Evolutionary conservation across 1,140 invertebrate species (phyloP).

Genomic region (Drosophila aff.): DNA sequence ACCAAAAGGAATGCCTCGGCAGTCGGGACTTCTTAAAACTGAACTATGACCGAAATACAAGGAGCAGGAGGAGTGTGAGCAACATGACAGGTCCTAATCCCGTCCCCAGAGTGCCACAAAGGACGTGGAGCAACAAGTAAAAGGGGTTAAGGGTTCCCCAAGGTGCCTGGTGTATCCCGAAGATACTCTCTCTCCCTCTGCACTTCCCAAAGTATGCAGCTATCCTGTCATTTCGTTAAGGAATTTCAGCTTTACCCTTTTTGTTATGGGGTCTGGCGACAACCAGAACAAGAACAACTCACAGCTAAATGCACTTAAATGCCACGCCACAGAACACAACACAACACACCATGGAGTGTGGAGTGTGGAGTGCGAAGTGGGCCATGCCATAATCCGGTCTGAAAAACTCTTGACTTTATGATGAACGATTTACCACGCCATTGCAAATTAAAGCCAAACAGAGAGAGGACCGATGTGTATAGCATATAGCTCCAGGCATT

Average conservation of each 20-base stretch:
- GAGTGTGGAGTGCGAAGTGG: background rate
- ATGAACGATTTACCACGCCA: constrained; percentile 66
- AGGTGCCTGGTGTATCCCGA: background rate
- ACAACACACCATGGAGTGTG: background rate
- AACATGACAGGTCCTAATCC: constrained; percentile 39
- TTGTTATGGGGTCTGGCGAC: background rate
- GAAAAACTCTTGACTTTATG: constrained; percentile 67
- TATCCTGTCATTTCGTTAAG: constrained; percentile 13
- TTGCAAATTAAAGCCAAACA: constrained; percentile 60
- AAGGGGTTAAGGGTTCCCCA: constrained; percentile 17
- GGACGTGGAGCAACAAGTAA: constrained; percentile 34
- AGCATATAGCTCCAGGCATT: background rate
- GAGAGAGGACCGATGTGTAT: constrained; percentile 3
- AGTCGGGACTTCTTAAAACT: constrained; percentile 19
- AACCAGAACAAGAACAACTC: constrained; percentile 17
- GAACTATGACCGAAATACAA: constrained; percentile 23
- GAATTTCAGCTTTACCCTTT: constrained; percentile 10
- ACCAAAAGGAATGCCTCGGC: constrained; percentile 16
- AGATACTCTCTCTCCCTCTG: background rate
- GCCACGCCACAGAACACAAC: constrained; percentile 3
- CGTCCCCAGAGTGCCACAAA: constrained; percentile 3
- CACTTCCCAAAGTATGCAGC: constrained; percentile 6
- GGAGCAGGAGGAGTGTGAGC: background rate
- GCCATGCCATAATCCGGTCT: constrained; percentile 43
- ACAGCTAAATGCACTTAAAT: constrained; percentile 36